These are phyloP conservation scores for Tolypeutes matacus DNA, from an alignment of 2,797 vertebrate species.

Conservation along the genomic window DNA sequence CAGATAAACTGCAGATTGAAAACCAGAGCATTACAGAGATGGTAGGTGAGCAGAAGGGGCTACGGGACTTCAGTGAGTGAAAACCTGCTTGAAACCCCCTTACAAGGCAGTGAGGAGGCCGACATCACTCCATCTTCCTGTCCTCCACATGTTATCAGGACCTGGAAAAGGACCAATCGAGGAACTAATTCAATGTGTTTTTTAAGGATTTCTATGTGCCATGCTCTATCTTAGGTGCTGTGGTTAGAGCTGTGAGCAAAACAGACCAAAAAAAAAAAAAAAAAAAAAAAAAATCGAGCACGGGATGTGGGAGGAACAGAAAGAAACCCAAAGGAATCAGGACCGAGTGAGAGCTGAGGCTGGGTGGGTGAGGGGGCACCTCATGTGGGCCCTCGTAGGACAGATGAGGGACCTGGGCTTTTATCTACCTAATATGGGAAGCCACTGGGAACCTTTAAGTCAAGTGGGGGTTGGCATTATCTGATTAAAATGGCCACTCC, in stretches of 20 bases:
- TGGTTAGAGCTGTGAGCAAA: not conserved
- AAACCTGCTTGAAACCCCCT: not conserved
- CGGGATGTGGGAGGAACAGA: not conserved
- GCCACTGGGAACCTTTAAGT: not conserved
- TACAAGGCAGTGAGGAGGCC: not conserved
- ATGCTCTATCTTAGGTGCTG: not conserved
- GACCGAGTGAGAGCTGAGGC: not conserved
- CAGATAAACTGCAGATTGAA: not conserved
- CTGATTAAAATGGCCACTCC: not conserved
- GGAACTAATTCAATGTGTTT: not conserved
- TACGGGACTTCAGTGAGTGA: rapidly evolving
- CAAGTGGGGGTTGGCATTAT: too few relatives aligned
- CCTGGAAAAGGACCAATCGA: not conserved
- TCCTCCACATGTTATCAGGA: not conserved
- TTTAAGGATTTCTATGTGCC: not conserved
- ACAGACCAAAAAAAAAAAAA: not conserved
- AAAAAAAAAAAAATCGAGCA: rapidly evolving
- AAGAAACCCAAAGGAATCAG: not conserved
- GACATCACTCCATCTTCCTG: not conserved
- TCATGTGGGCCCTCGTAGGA: not conserved
- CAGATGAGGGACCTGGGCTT: not conserved
- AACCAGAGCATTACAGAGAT: not conserved
- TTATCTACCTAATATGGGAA: not conserved
- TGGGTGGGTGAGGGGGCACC: not conserved
- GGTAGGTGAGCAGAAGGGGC: not conserved